A percentile compares a stretch with the other conserved stretches of the same genome.
Evolutionary conservation across 2,113 vertebrate species (phyloP).

Genomic region (Scolopax mira): DNA sequence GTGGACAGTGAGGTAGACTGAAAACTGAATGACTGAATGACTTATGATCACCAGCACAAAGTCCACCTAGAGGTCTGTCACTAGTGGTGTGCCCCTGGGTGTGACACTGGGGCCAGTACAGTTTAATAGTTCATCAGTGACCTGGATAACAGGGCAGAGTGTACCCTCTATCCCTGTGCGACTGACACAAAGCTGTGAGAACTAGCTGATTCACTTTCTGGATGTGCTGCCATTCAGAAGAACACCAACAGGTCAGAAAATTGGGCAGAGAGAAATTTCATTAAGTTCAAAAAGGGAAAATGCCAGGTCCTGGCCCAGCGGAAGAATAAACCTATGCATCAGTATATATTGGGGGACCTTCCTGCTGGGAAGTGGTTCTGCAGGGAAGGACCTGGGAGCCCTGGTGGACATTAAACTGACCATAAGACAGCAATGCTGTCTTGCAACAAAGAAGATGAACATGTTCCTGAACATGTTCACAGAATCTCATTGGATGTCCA

Average conservation of each 20-base stretch:
- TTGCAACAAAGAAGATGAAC: neutral
- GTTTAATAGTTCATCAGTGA: neutral
- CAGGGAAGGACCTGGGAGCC: neutral
- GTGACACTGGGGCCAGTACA: neutral
- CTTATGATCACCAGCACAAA: neutral
- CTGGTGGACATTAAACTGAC: neutral
- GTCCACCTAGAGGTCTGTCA: neutral
- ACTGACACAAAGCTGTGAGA: neutral
- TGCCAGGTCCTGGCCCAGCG: neutral
- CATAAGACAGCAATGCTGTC: neutral
- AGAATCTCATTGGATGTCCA: no score
- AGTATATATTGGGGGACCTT: no score
- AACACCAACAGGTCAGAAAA: neutral
- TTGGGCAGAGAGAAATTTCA: neutral
- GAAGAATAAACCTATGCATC: neutral
- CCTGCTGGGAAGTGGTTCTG: neutral
- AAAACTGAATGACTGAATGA: neutral
- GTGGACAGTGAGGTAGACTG: neutral
- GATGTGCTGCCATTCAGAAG: neutral
- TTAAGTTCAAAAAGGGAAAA: neutral
- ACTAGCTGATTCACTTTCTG: neutral
- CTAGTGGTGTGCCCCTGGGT: neutral
- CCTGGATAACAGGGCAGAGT: neutral
- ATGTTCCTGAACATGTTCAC: no score
- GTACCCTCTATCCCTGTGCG: neutral